Percentiles rank a stretch among this genome's conserved stretches.
Conservation (phyloP, 2,113 vertebrate species). For the Reinhardtius hippoglossoides region DNA sequence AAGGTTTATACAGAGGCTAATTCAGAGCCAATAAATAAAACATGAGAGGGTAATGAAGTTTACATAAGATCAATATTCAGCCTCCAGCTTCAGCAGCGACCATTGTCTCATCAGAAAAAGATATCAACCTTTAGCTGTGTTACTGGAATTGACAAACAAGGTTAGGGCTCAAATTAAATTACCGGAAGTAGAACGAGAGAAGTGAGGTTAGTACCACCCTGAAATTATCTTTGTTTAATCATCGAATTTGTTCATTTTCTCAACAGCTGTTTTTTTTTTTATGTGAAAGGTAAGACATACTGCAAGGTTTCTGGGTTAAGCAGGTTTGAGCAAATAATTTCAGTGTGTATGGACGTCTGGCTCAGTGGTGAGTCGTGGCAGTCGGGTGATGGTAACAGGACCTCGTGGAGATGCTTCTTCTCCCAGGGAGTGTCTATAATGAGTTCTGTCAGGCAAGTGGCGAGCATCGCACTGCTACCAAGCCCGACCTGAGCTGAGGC, state of each 20-base stretch:
- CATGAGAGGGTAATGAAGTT: conserved; percentile 42
- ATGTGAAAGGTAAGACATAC: background rate
- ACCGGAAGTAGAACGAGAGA: background rate
- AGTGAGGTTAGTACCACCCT: background rate
- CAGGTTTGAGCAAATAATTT: background rate
- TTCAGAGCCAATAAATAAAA: conserved; percentile 49
- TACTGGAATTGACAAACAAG: conserved; percentile 27
- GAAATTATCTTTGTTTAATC: background rate
- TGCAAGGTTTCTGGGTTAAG: too few relatives aligned
- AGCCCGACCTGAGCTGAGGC: conserved; percentile 72
- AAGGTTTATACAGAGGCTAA: conserved; percentile 17
- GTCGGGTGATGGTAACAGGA: conserved; percentile 36
- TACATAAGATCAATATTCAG: conserved; percentile 54
- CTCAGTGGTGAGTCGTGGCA: conserved; percentile 8
- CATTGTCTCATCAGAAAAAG: conserved; percentile 24
- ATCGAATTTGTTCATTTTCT: background rate
- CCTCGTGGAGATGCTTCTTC: conserved; percentile 48
- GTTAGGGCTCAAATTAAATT: conserved; percentile 22
- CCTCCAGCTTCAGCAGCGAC: conserved; percentile 27
- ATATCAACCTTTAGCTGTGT: conserved; percentile 18
- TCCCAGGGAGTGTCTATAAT: conserved; percentile 70
- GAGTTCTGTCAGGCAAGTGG: conserved; percentile 76
- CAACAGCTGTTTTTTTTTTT: background rate
- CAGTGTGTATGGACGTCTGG: background rate
- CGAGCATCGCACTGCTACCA: conserved; percentile 46